These are phyloP conservation scores for Pachydiplax longipennis DNA, from an alignment of 2,888 invertebrate species.

Conservation along the genomic window DNA sequence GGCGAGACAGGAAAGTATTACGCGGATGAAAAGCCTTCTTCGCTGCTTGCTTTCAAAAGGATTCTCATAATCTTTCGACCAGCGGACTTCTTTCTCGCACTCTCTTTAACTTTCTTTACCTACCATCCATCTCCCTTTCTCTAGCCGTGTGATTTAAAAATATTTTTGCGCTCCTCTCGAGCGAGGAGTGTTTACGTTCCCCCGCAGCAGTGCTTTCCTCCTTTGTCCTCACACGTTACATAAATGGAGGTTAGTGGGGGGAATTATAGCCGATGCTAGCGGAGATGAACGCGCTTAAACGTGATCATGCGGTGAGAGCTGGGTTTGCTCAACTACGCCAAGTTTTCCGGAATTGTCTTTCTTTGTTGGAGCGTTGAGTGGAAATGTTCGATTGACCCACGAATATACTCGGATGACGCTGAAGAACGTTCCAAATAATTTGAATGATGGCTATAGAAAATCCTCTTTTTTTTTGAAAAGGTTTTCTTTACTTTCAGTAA, in stretches of 20 bases:
- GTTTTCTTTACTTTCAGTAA: too few species aligned
- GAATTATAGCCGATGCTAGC: background rate
- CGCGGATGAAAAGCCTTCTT: slow-evolving; percentile 17
- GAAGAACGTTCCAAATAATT: too few species aligned
- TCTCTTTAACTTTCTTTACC: background rate
- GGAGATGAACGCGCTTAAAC: background rate
- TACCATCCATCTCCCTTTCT: background rate
- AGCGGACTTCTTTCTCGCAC: background rate
- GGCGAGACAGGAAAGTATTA: slow-evolving; percentile 7
- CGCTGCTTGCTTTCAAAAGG: background rate
- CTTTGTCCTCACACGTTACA: background rate
- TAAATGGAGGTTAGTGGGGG: background rate
- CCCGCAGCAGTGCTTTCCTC: background rate
- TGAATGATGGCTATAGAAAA: too few species aligned
- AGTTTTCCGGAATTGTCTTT: too few species aligned
- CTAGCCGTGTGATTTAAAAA: background rate
- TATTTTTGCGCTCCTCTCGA: background rate
- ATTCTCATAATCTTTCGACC: background rate
- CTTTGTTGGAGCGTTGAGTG: too few species aligned
- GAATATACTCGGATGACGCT: too few species aligned
- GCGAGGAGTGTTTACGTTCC: background rate
- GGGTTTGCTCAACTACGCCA: background rate
- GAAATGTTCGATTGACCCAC: too few species aligned
- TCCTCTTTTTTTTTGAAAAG: too few species aligned
- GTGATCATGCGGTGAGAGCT: background rate